Percentiles rank a stretch among this genome's conserved stretches.
Conservation (phyloP, 2,113 vertebrate genomes). For the Euleptes europaea region DNA sequence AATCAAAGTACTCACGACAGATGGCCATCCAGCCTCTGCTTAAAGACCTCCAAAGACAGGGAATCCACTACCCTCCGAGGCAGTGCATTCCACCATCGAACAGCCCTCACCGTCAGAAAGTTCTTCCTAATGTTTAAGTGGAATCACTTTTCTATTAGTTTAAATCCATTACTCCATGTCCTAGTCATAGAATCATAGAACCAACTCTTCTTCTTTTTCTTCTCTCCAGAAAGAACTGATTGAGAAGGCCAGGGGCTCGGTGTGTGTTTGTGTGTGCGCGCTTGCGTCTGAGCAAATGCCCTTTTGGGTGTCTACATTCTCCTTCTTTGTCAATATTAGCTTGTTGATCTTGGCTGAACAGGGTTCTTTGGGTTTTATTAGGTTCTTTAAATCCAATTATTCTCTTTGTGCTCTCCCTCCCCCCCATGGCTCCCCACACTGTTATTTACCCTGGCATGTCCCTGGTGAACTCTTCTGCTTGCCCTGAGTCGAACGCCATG, state of each 20-base stretch:
- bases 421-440: neutral
- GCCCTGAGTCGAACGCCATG: slow-evolving; percentile 18
- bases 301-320: neutral
- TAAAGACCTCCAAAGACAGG: too few species aligned
- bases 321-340: slow-evolving; percentile 61
- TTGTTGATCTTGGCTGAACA: slow-evolving; percentile 45
- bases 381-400: slow-evolving; percentile 49
- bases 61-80: too few species aligned
- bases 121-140: too few species aligned
- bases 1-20: too few species aligned
- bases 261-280: neutral
- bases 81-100: too few species aligned
- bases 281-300: neutral
- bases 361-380: slow-evolving; percentile 57
- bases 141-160: too few species aligned
- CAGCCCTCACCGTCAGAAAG: too few species aligned
- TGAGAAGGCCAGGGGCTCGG: slow-evolving; percentile 22
- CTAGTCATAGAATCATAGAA: neutral
- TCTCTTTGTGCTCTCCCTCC: slow-evolving; percentile 14
- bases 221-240: slow-evolving; percentile 38
- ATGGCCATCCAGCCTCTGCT: too few species aligned
- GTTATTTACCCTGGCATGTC: slow-evolving; percentile 59
- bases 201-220: too few species aligned
- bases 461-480: slow-evolving; percentile 35
- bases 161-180: too few species aligned